These are phyloP conservation scores for Eulemur rubriventer DNA, from an alignment of 2,797 vertebrate genomes.

Conservation along the genomic window DNA sequence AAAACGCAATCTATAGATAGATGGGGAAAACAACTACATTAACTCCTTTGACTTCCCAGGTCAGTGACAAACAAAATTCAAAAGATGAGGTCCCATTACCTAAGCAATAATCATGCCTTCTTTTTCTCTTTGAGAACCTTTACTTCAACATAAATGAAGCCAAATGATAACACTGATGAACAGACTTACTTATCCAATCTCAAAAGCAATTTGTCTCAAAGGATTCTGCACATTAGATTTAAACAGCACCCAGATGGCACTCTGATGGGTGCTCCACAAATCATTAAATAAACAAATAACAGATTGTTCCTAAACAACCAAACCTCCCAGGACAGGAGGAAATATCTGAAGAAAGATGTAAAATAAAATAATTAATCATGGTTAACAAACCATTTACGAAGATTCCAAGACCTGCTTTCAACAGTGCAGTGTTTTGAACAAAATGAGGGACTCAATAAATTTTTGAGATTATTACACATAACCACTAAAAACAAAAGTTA, in stretches of 20 bases:
- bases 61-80: constrained; percentile 35
- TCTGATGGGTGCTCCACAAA: constrained; percentile 59
- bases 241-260: constrained; percentile 70
- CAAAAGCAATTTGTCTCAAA: constrained; percentile 57
- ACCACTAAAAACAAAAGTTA: background rate
- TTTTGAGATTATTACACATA: background rate
- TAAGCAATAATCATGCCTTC: background rate
- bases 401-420: background rate
- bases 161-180: background rate
- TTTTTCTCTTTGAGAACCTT: constrained; percentile 45
- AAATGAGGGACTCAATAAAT: background rate
- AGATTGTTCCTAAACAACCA: constrained; percentile 67
- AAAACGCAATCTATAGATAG: background rate
- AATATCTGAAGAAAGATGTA: constrained; percentile 45
- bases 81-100: background rate
- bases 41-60: constrained; percentile 9
- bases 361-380: constrained; percentile 66
- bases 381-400: constrained; percentile 43
- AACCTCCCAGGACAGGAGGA: constrained; percentile 60
- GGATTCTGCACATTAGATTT: constrained; percentile 42
- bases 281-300: constrained; percentile 72
- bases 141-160: constrained; percentile 37
- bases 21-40: background rate
- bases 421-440: background rate
- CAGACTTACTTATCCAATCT: background rate